Base-by-base conservation (phyloP, 2,113 vertebrate genomes). In the Microcebus jonahi region DNA sequence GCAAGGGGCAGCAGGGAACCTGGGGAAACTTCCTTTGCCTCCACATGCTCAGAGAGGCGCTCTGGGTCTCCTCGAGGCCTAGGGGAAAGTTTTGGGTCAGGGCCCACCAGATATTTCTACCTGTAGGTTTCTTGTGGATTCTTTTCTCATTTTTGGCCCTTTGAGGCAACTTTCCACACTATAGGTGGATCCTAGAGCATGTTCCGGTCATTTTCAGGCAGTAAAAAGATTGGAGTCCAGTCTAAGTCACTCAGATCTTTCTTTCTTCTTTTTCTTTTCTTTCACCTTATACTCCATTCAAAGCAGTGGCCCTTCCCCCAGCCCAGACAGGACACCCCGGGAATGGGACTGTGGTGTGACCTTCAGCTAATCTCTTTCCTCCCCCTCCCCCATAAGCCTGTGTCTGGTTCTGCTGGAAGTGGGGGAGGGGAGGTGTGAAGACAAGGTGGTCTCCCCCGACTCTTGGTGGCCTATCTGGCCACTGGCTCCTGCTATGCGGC, bases 341-440 rank as follows among this genome's bases (percentile, higher is more conserved):
- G 9, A 27, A 3, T 0, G 25, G 39, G 50, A 39, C 8, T 12
- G 45, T 0, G 0, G 4, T 50, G 1, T 42, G n/a, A 68, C 45
- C 36, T 17, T 68, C 6, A 9, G 15, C 39, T 50, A 29, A 14
- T 7, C 21, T 57, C 14, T n/a, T 25, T 18, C 55, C 67, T 73
- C 34, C 25, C 31, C 45, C 15, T 48, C 57, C n/a, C 31, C 3
- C 1, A 0, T 29, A 6, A 7, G 63, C 77, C 50, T 68, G 15
- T 39, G 48, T 21, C 55, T 34, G 53, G 65, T 8, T 59, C 81
- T 90, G 88, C 79, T n/a, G 17, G 73, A 57, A 63, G 2, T 6
- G 5, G 61, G 20, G 20, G n/a, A 12, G 14, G 18, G 6, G 34
- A 85, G 50, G 8, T 34, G 53, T 29, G 80, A 39, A 31, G 48